phyloP scores from a whole-genome alignment of 1,140 invertebrate species.

The Dysdera silvatica region DNA sequence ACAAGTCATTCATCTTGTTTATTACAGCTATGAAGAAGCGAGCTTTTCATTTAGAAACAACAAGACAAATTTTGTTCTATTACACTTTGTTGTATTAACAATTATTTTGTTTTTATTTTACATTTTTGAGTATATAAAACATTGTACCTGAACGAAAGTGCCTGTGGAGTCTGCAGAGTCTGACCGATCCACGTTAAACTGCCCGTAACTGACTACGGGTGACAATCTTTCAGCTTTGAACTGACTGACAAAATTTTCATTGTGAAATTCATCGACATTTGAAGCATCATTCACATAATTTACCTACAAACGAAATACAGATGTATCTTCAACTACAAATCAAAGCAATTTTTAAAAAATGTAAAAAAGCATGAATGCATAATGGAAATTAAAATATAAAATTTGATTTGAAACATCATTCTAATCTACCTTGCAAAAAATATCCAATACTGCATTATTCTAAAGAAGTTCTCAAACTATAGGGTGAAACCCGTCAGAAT shows the following conservation, averaged over 20 bases:
- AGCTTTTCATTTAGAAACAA: no score
- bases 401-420: no score
- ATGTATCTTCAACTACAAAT: background rate
- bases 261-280: conserved; percentile 15
- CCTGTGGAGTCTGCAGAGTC: conserved; percentile 10
- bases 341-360: background rate
- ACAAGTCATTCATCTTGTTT: no score
- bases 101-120: no score
- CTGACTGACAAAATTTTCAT: conserved; percentile 15
- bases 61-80: no score
- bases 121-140: no score
- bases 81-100: no score
- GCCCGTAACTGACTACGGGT: conserved; percentile 18
- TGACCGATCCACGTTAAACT: conserved; percentile 15
- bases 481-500: no score
- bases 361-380: background rate
- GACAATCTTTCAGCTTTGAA: conserved; percentile 4
- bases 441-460: no score
- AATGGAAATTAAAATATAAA: background rate
- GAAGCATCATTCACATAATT: conserved; percentile 13
- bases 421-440: no score
- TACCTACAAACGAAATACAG: conserved; percentile 4
- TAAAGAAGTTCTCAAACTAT: no score
- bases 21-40: no score
- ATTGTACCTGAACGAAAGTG: conserved; percentile 25